Percentiles rank a stretch among this genome's conserved stretches.
phyloP scores from a whole-genome alignment of 2,888 invertebrate genomes.

The Schizotus pectinicornis region DNA sequence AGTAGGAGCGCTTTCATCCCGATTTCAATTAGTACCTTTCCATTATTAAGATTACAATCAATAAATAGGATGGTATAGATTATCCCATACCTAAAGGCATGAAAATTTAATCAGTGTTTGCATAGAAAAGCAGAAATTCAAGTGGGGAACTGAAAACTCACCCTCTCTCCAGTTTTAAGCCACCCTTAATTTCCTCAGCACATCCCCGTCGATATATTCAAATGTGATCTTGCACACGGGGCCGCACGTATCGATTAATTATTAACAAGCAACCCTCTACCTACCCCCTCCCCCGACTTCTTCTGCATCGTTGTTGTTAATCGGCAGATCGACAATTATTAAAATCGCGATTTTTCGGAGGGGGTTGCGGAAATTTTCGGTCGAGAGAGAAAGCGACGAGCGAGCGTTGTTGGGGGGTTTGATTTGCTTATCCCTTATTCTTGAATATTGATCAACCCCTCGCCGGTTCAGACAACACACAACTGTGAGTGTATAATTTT shows the following conservation, averaged over 20 bases:
- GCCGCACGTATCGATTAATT: no score
- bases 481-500: slow-evolving; percentile 41
- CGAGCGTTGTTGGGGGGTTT: slow-evolving; percentile 29
- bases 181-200: slow-evolving; percentile 29
- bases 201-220: slow-evolving; percentile 21
- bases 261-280: not conserved
- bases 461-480: slow-evolving; percentile 32
- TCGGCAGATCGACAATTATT: no score
- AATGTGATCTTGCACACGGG: not conserved
- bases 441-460: slow-evolving; percentile 40
- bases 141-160: slow-evolving; percentile 44
- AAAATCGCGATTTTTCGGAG: no score
- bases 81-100: slow-evolving; percentile 49
- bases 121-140: slow-evolving; percentile 50
- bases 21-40: slow-evolving; percentile 44
- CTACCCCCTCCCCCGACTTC: not conserved
- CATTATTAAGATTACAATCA: slow-evolving; percentile 46
- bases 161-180: slow-evolving; percentile 35
- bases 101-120: slow-evolving; percentile 53
- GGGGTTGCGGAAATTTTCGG: no score
- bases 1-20: slow-evolving; percentile 23
- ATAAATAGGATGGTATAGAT: slow-evolving; percentile 47
- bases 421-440: slow-evolving; percentile 43
- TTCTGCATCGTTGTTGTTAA: not conserved
- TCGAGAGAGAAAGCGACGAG: not conserved